Evolutionary conservation across 2,888 invertebrate genomes (phyloP), one percentile per base, ranked within the genome.

Genomic region (Diplolepis rosae): DNA sequence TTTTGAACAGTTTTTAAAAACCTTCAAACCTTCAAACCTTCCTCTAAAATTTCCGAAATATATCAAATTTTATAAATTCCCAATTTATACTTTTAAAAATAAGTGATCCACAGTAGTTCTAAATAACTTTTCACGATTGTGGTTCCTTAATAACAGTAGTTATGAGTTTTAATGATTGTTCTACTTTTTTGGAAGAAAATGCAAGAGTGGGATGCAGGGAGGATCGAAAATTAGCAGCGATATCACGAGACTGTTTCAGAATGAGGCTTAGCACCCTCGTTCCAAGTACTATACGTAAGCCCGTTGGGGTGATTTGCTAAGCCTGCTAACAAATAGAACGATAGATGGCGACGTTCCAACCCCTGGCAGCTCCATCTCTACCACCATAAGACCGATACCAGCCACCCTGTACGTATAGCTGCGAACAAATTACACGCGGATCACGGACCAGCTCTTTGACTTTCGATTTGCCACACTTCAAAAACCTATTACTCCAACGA

Each of bases 281-380:
- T 78, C 79, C 72, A 83, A 83, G 84, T 82, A 82, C 78, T 83
- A n/a, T n/a, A 82, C 81, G 81, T 87, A 87, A 87, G 86, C 87
- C 85, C 85, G 86, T 84, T 83, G 85, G 85, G 87, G 85, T 87
- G 88, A 87, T 88, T 88, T 87, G 88, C 86, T 88, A 88, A 88
- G 87, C 88, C 82, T 85, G 86, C 85, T 86, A 87, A 87, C 88
- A 88, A 88, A 88, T 88, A 86, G 87, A 86, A 87, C 86, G 88
- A 88, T 88, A 87, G 87, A 88, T 87, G 87, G 87, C 86, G 84
- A 83, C 82, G 84, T 83, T 83, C 83, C 79, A 80, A 77, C 82
- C 83, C 82, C 80, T 77, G 69, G 69, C 77, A 56, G 61, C 52
- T 24, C 15, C 72, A 30, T 66, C 66, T 73, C 77, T 70, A 70